Evolutionary conservation across 2,888 invertebrate genomes (phyloP).

Genomic region (Pogonocherus hispidulus): DNA sequence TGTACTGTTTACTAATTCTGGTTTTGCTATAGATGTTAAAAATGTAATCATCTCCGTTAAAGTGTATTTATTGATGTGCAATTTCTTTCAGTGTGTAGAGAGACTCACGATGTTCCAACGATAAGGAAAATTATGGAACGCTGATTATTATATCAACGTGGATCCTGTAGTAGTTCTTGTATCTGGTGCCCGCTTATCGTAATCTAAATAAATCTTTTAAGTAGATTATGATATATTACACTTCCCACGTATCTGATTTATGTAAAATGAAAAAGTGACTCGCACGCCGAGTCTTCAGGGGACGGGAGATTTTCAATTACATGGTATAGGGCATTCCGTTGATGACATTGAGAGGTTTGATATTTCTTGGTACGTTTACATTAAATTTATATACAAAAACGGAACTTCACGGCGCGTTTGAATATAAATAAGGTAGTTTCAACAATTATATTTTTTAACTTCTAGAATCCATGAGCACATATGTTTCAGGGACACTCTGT

Average conservation of each 20-base stretch:
- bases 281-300: not conserved
- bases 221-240: constrained; percentile 37
- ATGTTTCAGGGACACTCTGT: no score
- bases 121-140: constrained; percentile 19
- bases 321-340: not conserved
- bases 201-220: constrained; percentile 35
- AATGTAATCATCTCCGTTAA: no score
- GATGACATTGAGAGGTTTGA: not conserved
- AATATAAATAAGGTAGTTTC: no score
- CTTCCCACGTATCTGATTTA: constrained; percentile 31
- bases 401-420: no score
- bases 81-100: not conserved
- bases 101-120: constrained; percentile 15
- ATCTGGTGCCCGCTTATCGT: constrained; percentile 25
- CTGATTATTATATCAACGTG: constrained; percentile 31
- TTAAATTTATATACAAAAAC: no score
- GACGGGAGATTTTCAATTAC: constrained; percentile 12
- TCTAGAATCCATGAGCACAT: no score
- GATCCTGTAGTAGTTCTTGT: constrained; percentile 20
- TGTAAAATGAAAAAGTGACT: constrained; percentile 26
- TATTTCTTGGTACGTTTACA: no score
- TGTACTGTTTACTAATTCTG: no score
- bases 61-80: not conserved
- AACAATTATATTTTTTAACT: no score
- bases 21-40: no score